Base-by-base conservation (phyloP, 2,113 vertebrate genomes). In the Rattus rattus region DNA sequence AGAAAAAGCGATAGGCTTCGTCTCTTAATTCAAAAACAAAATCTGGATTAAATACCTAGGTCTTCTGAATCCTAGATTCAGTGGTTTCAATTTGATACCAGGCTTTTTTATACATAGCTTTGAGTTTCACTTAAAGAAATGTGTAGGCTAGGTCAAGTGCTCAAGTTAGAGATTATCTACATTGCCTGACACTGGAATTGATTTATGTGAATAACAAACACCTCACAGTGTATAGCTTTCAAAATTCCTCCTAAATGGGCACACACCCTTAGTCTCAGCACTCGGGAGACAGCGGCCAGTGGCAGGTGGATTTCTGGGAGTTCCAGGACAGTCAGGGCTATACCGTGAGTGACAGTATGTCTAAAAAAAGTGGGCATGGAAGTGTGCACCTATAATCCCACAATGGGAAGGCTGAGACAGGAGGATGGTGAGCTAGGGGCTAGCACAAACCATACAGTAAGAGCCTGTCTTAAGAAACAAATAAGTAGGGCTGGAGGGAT, bases 131-230 rank as follows among this genome's bases (percentile, higher is more conserved):
- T 92, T 65, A 76, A 89, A 75, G 26, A 67, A 79, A 80, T 14
- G 17, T 28, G 11, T 20, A 39, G 28, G n/a, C 22, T 30, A 54
- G 39, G 47, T 75, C 24, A 84, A 94, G 11, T 26, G 88, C 67
- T 96, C 33, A 73, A 49, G 7, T 28, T 84, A 86, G 47, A 97
- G 92, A 81, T 92, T 75, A 76, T 77, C 52, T n/a, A 47, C 14
- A 84, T 30, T 84, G 88, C 3, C 2, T 8, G 70, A 90, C 54
- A 87, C 4, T 72, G 8, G 4, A 52, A 92, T 16, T 79, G 14
- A 73, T 59, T 93, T 88, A 90, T 6, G 19, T 69, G 19, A 94
- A 79, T 94, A 87, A 72, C 61, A 92, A 86, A 47, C 0, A 72
- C 65, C 65, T 92, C 14, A 33, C 70, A 49, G 22, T 79, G 63